Conservation (phyloP, 2,888 invertebrate species). For the Carabus problematicus region DNA sequence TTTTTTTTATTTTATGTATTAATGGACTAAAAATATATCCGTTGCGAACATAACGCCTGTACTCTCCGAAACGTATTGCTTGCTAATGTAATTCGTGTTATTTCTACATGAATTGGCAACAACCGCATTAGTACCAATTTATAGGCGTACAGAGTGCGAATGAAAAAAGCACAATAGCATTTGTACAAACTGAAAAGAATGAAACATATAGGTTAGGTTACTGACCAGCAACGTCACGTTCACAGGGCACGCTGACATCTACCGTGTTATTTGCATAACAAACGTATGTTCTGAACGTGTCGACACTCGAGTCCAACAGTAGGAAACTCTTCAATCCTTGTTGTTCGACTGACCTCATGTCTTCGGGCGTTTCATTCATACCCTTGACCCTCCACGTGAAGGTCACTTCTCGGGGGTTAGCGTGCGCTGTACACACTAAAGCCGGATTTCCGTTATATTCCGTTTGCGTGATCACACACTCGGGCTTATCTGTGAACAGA, state of each 20-base stretch:
- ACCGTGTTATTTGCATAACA: constrained; percentile 87
- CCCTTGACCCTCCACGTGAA: constrained; percentile 87
- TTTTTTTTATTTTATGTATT: too few species aligned
- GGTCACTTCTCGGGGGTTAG: constrained; percentile 79
- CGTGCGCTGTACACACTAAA: constrained; percentile 79
- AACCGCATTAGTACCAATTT: not conserved
- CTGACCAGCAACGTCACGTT: constrained; percentile 73
- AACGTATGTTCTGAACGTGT: constrained; percentile 78
- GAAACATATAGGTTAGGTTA: constrained; percentile 39
- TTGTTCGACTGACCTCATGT: constrained; percentile 66
- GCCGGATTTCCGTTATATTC: constrained; percentile 78
- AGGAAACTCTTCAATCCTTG: constrained; percentile 68
- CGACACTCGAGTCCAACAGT: constrained; percentile 66
- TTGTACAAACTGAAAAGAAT: not conserved
- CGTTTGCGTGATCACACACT: constrained; percentile 78
- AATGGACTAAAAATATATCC: too few species aligned
- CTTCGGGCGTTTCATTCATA: constrained; percentile 79
- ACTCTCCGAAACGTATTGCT: too few species aligned
- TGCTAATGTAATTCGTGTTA: not conserved
- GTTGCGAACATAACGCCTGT: too few species aligned
- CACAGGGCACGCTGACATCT: constrained; percentile 69
- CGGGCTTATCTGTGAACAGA: constrained; percentile 76
- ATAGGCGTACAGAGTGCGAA: too few species aligned
- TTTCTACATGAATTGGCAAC: not conserved
- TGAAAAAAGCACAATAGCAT: not conserved